Base-by-base conservation (phyloP, 2,797 vertebrate genomes). In the Micromesistius poutassou region DNA sequence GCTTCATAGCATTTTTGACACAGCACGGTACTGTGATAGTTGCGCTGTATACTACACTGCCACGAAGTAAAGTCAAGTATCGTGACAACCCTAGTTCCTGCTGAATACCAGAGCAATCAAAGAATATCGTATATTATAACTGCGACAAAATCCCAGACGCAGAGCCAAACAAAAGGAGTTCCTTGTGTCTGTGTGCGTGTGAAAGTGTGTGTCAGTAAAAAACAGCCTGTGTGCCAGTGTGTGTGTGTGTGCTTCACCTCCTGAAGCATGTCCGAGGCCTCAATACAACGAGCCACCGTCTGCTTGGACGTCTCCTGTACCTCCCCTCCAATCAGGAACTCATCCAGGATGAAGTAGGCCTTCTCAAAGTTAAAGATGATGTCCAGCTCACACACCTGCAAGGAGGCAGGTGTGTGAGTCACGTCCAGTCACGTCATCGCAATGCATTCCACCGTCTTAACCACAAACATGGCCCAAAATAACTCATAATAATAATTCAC, bases 351-450 rank as follows among this genome's bases (percentile, higher is more conserved):
- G 89, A 97, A 97, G 87, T 97, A 97, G 25, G 96, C 96, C 89
- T 97, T 97, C 91, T 97, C 96, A 74, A 97, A 97, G 92, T 97
- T 97, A 91, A 97, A 97, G 89, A 97, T 97, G 83, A 97, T 97
- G 86, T 97, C 96, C 80, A 97, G 91, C 81, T 97, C 96, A 9
- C 96, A 97, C 1, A 22, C 2, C 9, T 55, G 46, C 46, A 22
- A 22, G 19, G 2, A 22, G 46, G 46, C 46, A 22, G n/a, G n/a
- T n/a, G n/a, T n/a, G n/a, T n/a, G n/a, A n/a, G n/a, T n/a, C 46
- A 97, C 96, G 96, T 97, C 88, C 62, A 79, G 8, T 42, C 12
- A 42, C 50, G 14, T 50, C 16, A 50, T 22, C 46, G 40, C 40
- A 13, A 42, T 3, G 22, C 78, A 1, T 35, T 80, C 0, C 3